Evolutionary conservation across 2,888 invertebrate species (phyloP), one percentile per base, ranked within the genome.

Genomic region (Odontothrips loti): DNA sequence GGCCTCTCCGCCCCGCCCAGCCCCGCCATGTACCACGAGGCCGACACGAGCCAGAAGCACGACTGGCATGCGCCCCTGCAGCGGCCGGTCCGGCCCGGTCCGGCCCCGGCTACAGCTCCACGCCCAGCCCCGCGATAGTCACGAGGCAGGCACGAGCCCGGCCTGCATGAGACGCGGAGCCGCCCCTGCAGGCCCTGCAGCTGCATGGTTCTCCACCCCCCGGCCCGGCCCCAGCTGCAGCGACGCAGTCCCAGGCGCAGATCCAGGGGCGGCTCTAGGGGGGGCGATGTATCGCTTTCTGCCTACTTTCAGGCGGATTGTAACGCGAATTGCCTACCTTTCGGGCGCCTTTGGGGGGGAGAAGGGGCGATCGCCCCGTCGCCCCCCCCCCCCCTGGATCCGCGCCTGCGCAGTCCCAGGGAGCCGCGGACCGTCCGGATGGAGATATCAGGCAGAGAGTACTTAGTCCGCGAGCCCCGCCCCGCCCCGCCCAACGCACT

Each of bases 31-130:
- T 58, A 58, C 58, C 68, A 75, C 68, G 68, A 75, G 68, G 68
- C 68, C 27, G 68, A 75, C 68, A 75, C 68, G 68, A 75, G 68
- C 68, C 68, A 75, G 68, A 75, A 75, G 68, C 68, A 75, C 68
- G 68, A 75, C 68, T 75, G 68, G 68, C 68, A 75, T 75, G 23
- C 68, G 68, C 9, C 68, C 68, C 23, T 75, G 12, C 68, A 75
- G 27, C 58, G 58, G 27, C 68, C 27, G 12, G 8, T 12, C 23
- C 68, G 9, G 68, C 23, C 68, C 27, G 1, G 68, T 23, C 23
- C 63, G 11, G n/a, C 12, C 68, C 23, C 68, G 3, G 34, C 34
- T 43, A 2, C 34, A 43, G 34, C 34, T 43, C 34, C 34, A 43
- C 3, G 23, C 68, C 68, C 68, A n/a, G 68, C 68, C 68, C 68